Percentiles rank a stretch among this genome's conserved stretches.
Conservation (phyloP, 2,113 vertebrate genomes). For the Garra rufa region DNA sequence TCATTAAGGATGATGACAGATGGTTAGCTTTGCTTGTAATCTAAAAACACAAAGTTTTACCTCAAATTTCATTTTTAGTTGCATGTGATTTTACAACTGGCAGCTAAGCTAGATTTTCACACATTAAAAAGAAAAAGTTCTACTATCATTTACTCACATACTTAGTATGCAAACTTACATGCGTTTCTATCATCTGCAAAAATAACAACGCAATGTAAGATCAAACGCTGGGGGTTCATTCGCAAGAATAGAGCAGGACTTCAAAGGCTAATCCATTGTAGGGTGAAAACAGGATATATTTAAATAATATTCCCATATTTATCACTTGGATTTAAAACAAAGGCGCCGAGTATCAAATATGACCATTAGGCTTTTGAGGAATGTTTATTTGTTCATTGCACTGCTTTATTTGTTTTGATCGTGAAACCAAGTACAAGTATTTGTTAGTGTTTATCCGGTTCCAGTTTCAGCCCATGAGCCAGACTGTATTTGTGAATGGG, state of each 20-base stretch:
- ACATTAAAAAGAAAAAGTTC: neutral
- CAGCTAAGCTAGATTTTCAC: neutral
- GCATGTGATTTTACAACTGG: neutral
- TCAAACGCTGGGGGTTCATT: neutral
- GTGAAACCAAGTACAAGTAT: neutral
- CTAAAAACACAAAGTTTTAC: neutral
- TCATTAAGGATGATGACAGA: neutral
- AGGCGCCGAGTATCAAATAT: no score
- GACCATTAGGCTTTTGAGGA: no score
- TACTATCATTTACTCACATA: neutral
- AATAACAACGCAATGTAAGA: neutral
- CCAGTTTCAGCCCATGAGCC: neutral
- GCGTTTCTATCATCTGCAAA: neutral
- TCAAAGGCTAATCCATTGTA: neutral
- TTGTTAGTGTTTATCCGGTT: neutral
- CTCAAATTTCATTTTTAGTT: neutral
- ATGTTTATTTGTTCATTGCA: no score
- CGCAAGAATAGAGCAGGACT: neutral
- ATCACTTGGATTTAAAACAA: neutral
- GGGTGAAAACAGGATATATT: slow-evolving; percentile 17
- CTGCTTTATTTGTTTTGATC: no score
- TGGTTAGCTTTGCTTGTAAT: neutral
- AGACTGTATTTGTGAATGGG: slow-evolving; percentile 13
- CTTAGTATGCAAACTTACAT: neutral
- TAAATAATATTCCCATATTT: neutral